Percentiles rank a stretch among this genome's conserved stretches.
Conservation (phyloP, 2,888 invertebrate genomes). For the Trichopria drosophilae region DNA sequence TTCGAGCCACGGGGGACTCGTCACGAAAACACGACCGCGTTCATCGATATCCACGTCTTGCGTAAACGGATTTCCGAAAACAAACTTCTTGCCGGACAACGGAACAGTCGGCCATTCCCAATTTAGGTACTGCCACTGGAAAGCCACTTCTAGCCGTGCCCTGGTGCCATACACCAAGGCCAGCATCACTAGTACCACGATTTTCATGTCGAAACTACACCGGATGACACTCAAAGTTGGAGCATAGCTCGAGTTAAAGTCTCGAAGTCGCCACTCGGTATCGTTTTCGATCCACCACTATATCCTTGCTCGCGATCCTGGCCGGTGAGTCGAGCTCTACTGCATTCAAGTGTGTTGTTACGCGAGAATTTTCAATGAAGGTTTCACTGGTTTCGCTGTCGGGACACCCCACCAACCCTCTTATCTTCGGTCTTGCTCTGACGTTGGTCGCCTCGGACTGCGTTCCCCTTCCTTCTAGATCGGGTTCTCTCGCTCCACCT, state of each 20-base stretch:
- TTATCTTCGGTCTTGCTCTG: slow-evolving; percentile 12
- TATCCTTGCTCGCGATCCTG: slow-evolving; percentile 29
- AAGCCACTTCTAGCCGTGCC: slow-evolving; percentile 42
- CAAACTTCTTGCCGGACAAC: slow-evolving; percentile 47
- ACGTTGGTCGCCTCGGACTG: too few species aligned
- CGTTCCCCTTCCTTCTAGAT: slow-evolving; percentile 32
- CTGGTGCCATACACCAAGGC: slow-evolving; percentile 28
- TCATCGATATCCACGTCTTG: slow-evolving; percentile 54
- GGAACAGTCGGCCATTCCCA: slow-evolving; percentile 50
- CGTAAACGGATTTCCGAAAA: slow-evolving; percentile 51
- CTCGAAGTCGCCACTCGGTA: too few species aligned
- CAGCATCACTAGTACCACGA: slow-evolving; percentile 28
- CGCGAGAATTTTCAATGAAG: slow-evolving; percentile 39
- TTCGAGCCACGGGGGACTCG: slow-evolving; percentile 54
- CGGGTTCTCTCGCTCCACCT: slow-evolving; percentile 11
- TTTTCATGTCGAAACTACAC: slow-evolving; percentile 36
- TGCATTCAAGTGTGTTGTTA: slow-evolving; percentile 33
- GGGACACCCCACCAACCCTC: slow-evolving; percentile 35
- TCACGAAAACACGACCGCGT: slow-evolving; percentile 53
- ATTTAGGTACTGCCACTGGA: slow-evolving; percentile 52
- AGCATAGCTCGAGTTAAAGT: too few species aligned
- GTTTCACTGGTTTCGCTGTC: slow-evolving; percentile 27
- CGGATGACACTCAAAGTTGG: too few species aligned
- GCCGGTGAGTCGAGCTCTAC: slow-evolving; percentile 40
- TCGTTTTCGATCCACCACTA: slow-evolving; percentile 7